Evolutionary conservation across 2,888 invertebrate species (phyloP), one percentile per base, ranked within the genome.

Genomic region (Orgyia antiqua): DNA sequence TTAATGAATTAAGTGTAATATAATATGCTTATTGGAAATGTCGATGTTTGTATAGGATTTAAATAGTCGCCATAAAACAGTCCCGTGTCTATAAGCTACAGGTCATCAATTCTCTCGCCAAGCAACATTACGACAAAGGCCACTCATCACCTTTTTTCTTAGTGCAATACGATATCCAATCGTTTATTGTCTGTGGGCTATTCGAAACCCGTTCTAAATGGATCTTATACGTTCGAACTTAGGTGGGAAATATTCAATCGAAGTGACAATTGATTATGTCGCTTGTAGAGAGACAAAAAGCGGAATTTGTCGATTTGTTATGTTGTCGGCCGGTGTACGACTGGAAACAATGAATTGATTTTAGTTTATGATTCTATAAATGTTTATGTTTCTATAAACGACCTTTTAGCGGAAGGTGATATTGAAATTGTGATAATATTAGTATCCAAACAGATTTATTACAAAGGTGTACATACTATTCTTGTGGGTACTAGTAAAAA

Each of bases 321-420:
- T 75, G 76, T 82, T 67, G 69, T 57, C 68, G 65, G 51, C 58
- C 62, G 52, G 78, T 80, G 84, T 80, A 78, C 83, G 74, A 55
- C 58, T 64, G 57, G 69, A 75, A 73, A 86, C 84, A 84, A 86
- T 84, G 76, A 77, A 78, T 82, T 68, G 78, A 68, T 63, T 68
- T 70, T 79, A 72, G 65, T 86, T 84, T 86, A 84, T 80, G 83
- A 80, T 76, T 83, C 79, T 71, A 84, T 82, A 84, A 86, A 82
- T 78, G 76, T 84, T 84, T 79, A 86, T 83, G 75, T 70, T 60
- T 70, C 70, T 70, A 76, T 80, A 80, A 83, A 80, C 72, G 79
- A 69, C 65, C 66, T 78, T 78, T 82, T 78, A 74, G 75, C 75
- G 78, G 80, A 15, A 69, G 72, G 73, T 65, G 43, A 50, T 67